Percentiles rank a stretch among this genome's conserved stretches.
Conservation (phyloP, 2,113 vertebrate genomes). For the Thunnus maccoyii region DNA sequence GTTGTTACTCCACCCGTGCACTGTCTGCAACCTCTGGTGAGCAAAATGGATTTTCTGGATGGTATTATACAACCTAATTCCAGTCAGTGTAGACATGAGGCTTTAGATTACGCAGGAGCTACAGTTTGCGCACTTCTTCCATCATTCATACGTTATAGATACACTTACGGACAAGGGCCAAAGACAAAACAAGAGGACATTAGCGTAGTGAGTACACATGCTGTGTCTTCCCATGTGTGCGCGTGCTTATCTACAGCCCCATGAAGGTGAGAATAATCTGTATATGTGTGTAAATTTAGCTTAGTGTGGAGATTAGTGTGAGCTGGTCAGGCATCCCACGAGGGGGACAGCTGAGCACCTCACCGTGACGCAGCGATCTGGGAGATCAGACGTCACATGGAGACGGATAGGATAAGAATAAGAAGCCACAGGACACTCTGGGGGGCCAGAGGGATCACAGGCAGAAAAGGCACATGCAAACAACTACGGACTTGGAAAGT, state of each 20-base stretch:
- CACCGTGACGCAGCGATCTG: conserved; percentile 60
- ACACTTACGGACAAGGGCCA: conserved; percentile 8
- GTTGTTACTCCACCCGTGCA: conserved; percentile 2
- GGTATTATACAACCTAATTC: conserved; percentile 33
- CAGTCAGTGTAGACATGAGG: conserved; percentile 16
- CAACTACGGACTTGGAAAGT: neutral
- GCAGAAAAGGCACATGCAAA: neutral
- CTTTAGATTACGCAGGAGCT: conserved; percentile 37
- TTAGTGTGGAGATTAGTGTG: conserved; percentile 69
- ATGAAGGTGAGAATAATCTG: conserved; percentile 59
- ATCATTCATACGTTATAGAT: conserved; percentile 6
- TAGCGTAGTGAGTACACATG: conserved; percentile 11
- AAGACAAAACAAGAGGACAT: neutral
- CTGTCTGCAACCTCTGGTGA: conserved; percentile 43
- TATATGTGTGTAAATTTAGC: conserved; percentile 70
- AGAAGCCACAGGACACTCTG: conserved; percentile 38
- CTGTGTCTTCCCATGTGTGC: conserved; percentile 24
- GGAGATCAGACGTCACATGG: conserved; percentile 77
- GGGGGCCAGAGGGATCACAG: conserved; percentile 11
- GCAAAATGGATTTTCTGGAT: conserved; percentile 53
- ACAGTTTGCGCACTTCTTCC: neutral
- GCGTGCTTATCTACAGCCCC: conserved; percentile 22
- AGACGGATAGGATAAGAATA: conserved; percentile 63
- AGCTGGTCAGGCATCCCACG: conserved; percentile 63
- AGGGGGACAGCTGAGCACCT: conserved; percentile 71